A percentile compares a stretch with the other conserved stretches of the same genome.
phyloP scores from a whole-genome alignment of 2,797 vertebrate genomes.

The Melanotaenia parkinsoni region DNA sequence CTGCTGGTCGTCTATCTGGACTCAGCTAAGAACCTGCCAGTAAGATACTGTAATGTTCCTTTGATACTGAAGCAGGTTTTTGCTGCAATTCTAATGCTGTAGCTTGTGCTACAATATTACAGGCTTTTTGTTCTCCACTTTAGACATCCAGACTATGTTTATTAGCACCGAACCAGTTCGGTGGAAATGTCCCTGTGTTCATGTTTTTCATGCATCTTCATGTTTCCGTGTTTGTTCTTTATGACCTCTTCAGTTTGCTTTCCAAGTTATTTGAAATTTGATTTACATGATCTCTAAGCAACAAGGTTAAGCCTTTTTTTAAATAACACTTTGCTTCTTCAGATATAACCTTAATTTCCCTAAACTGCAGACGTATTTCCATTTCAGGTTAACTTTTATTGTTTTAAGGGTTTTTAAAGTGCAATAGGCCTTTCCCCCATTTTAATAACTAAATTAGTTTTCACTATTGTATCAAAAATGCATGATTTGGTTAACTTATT shows the following conservation, averaged over 20 bases:
- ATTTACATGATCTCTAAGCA: conserved; percentile 1
- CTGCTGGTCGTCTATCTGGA: conserved; percentile 94
- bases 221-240: conserved; percentile 17
- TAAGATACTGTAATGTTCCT: conserved; percentile 78
- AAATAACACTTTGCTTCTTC: neutral
- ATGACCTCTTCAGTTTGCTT: conserved; percentile 23
- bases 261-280: conserved; percentile 9
- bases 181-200: conserved; percentile 25
- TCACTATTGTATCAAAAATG: neutral
- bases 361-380: neutral
- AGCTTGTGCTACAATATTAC: conserved; percentile 6
- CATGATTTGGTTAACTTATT: conserved; percentile 4
- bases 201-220: neutral
- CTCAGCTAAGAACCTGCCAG: conserved; percentile 94
- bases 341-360: neutral
- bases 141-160: conserved; percentile 4
- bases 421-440: neutral
- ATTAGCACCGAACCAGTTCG: conserved; percentile 35
- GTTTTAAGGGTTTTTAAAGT: neutral
- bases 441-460: conserved; percentile 9
- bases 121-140: conserved; percentile 28
- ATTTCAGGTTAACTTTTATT: neutral
- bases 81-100: conserved; percentile 3
- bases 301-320: too few relatives aligned
- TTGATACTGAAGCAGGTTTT: neutral